Evolutionary conservation across 64 coral and sea anemone species (phyloP), one percentile per base, ranked within the genome.

Genomic region (Stichodactyla mertensii): DNA sequence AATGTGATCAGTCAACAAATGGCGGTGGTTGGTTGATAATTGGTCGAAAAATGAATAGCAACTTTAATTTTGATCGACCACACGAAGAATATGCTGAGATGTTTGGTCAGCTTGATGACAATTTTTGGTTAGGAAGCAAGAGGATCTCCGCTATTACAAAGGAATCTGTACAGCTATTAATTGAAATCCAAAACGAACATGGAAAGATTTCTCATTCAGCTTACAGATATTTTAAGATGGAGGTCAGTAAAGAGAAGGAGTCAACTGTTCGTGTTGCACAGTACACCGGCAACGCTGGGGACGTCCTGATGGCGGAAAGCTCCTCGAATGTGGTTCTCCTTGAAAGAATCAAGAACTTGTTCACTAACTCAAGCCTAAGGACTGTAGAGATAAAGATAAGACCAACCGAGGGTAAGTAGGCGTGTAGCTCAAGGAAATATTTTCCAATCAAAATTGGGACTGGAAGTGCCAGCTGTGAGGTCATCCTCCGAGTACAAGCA

Each of bases 1-100:
- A 20, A 58, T 89, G 88, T 54, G 88, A 90, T 54, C 88, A 90
- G 52, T 54, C 28, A 51, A 90, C 88, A 11, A 83, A 85, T n/a
- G 88, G 88, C 9, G 88, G 88, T 15, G 88, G 88, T 16, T 90
- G 88, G 88, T 82, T 79, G 7, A 57, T 90, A 7, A 85, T 90
- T 20, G 81, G 71, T 28, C 45, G 36, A 74, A 85, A 82, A 16
- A 0, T 8, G 4, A 56, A 59, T 16, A 78, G 36, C 66, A 10
- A 2, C 7, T 0, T 19, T 7, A 54, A 23, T 1, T 55, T 81
- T 81, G 55, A 85, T 28, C 83, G 56, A 28, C 2, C 83, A 7
- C 6, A 9, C 15, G 4, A 55, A 6, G 55, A 84, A 4, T 85
- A 85, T 55, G 12, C 55, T 4, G 28, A 28, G 0, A 56, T 55